Percentiles rank a stretch among this genome's conserved stretches.
Evolutionary conservation across 1,140 invertebrate genomes (phyloP).

Genomic region (Drosophila insularis): DNA sequence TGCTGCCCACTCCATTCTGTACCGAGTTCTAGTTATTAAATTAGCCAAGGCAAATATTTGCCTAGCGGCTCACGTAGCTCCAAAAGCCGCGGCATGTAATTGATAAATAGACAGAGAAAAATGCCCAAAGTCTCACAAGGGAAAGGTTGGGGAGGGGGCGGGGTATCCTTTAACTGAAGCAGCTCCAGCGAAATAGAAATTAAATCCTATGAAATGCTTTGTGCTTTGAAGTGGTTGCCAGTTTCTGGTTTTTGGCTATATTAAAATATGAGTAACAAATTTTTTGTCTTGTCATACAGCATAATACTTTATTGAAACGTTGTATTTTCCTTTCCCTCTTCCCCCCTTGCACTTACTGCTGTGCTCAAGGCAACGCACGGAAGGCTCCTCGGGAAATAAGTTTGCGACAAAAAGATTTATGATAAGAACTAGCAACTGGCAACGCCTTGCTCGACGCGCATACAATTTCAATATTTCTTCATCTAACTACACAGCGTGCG

Average conservation of each 20-base stretch:
- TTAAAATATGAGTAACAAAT: conserved; percentile 20
- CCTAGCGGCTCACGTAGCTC: conserved; percentile 43
- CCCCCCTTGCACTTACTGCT: background rate
- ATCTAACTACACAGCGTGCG: conserved; percentile 40
- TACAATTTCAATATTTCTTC: conserved; percentile 79
- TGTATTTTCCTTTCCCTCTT: background rate
- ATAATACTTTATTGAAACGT: conserved; percentile 10
- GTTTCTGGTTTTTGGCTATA: background rate
- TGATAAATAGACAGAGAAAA: conserved; percentile 22
- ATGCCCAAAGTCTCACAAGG: background rate
- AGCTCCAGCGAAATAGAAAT: conserved; percentile 26
- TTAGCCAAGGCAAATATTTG: conserved; percentile 52
- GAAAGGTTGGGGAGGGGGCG: background rate
- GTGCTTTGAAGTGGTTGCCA: conserved; percentile 41
- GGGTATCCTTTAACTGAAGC: conserved; percentile 3
- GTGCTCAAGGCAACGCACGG: background rate
- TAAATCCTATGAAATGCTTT: conserved; percentile 33
- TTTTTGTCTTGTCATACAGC: conserved; percentile 26
- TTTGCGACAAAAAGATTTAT: conserved; percentile 64
- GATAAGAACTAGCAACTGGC: conserved; percentile 62
- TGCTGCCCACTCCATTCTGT: conserved; percentile 23
- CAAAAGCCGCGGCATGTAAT: conserved; percentile 40
- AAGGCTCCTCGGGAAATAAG: conserved; percentile 10
- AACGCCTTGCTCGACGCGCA: conserved; percentile 41
- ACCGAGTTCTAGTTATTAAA: conserved; percentile 54